A percentile compares a stretch with the other conserved stretches of the same genome.
Conservation (phyloP, 2,113 vertebrate genomes). For the Colinus virginianus region DNA sequence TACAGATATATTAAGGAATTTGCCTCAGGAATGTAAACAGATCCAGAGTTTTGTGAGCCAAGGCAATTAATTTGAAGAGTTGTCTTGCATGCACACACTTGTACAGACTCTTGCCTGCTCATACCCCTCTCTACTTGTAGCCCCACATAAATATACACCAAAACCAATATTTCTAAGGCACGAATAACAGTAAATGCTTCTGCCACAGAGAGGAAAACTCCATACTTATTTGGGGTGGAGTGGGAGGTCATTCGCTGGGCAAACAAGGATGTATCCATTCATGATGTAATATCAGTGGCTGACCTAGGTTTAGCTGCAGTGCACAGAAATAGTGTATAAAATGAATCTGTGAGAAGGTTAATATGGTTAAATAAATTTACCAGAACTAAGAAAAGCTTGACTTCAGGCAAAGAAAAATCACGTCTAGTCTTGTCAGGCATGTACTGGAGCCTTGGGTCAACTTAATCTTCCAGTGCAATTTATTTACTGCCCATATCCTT, state of each 20-base stretch:
- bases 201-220: not conserved
- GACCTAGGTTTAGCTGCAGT: not conserved
- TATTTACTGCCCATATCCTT: not conserved
- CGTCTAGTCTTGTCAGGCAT: not conserved
- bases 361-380: slow-evolving; percentile 8
- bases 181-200: slow-evolving; percentile 2
- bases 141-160: not conserved
- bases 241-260: slow-evolving; percentile 9
- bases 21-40: slow-evolving; percentile 65
- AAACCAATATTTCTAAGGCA: not conserved
- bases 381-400: slow-evolving; percentile 1
- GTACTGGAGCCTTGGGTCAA: not conserved
- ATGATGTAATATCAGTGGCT: not conserved
- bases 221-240: not conserved
- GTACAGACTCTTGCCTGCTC: not conserved
- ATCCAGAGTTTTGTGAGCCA: slow-evolving; percentile 15
- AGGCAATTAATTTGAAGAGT: slow-evolving; percentile 36
- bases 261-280: not conserved
- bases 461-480: slow-evolving; percentile 2
- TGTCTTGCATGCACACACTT: not conserved
- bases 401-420: not conserved
- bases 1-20: slow-evolving; percentile 47
- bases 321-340: not conserved
- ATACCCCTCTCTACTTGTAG: not conserved
- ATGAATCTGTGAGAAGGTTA: not conserved